Evolutionary conservation across 2,113 vertebrate genomes (phyloP), one percentile per base, ranked within the genome.

Genomic region (Sprattus sprattus): DNA sequence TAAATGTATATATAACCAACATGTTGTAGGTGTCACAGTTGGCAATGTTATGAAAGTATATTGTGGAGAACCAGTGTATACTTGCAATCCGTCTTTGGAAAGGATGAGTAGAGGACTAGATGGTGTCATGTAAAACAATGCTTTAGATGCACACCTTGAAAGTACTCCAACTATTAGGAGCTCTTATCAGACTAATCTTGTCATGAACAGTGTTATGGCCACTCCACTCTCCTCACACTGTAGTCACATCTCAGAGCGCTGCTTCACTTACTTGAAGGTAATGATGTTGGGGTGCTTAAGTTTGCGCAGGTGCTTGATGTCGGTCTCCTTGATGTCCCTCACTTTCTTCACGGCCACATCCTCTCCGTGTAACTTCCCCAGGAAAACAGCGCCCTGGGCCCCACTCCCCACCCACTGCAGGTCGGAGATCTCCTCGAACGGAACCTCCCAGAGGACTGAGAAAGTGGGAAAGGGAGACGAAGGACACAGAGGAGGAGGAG

Each of bases 341-440:
- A 99, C 97, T 94, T 99, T 99, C 94, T 99, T 99, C 85, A 99
- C 97, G 0, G 98, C 98, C 88, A 99, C 97, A 89, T 99, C 98
- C 90, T 99, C 97, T 4, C 97, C 97, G 1, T 98, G 96, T 89
- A 98, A 96, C 90, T 97, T 98, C 7, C 98, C 98, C 89, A 99
- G 95, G 92, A 99, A 99, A 82, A 99, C 98, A 0, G 98, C 98
- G 0, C 98, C 98, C 93, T 99, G 98, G 0, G 98, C 98, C 54
- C 98, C 98, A 1, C 97, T 98, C 93, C 98, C 98, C 85, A 99
- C 97, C 98, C 98, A 99, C 95, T 99, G 98, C 91, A 99, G 96
- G 94, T 99, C 98, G 52, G 97, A 97, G 92, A 99, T 99, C 95
- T 99, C 98, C 93, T 99, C 98, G 20, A 99, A 99, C 0, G 98